These are phyloP conservation scores for Thinocorus orbignyianus DNA, from an alignment of 2,113 vertebrate genomes.

Conservation along the genomic window DNA sequence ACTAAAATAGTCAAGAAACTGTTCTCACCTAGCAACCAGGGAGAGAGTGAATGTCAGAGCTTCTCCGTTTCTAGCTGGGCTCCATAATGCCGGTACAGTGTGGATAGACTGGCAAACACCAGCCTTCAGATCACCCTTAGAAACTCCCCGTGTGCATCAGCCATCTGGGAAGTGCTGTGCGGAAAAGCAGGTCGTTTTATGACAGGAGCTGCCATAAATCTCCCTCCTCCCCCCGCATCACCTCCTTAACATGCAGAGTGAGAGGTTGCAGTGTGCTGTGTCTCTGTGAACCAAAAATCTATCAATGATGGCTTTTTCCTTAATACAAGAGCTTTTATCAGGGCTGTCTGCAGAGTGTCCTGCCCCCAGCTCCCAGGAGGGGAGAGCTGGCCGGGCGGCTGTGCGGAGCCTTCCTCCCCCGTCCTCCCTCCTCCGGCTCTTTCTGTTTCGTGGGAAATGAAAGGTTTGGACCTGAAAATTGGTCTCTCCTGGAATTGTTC, in stretches of 20 bases:
- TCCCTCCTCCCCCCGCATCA: neutral
- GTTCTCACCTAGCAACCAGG: conserved; percentile 63
- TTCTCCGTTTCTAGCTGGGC: conserved; percentile 10
- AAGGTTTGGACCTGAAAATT: neutral
- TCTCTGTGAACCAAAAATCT: conserved; percentile 37
- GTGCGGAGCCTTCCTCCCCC: neutral
- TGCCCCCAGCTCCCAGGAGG: neutral
- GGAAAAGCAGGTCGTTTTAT: conserved; percentile 34
- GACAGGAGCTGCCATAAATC: conserved; percentile 41
- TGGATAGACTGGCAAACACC: neutral
- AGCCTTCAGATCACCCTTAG: conserved; percentile 38
- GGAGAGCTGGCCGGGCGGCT: neutral
- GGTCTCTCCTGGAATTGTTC: neutral
- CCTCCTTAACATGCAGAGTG: conserved; percentile 57
- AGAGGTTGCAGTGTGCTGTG: conserved; percentile 37
- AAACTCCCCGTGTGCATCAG: conserved; percentile 27
- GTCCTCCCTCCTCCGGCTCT: neutral
- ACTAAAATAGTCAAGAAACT: conserved; percentile 46
- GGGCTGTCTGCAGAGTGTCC: conserved; percentile 6
- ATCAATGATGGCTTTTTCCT: conserved; percentile 50
- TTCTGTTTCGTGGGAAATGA: neutral
- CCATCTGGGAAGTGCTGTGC: conserved; percentile 45
- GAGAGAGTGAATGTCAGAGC: conserved; percentile 31
- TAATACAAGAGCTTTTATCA: conserved; percentile 48
- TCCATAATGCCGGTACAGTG: conserved; percentile 36